Evolutionary conservation across 30 jellyfish, hydroid and myxozoan species (phyloP).

Genomic region (Aurelia sp.): DNA sequence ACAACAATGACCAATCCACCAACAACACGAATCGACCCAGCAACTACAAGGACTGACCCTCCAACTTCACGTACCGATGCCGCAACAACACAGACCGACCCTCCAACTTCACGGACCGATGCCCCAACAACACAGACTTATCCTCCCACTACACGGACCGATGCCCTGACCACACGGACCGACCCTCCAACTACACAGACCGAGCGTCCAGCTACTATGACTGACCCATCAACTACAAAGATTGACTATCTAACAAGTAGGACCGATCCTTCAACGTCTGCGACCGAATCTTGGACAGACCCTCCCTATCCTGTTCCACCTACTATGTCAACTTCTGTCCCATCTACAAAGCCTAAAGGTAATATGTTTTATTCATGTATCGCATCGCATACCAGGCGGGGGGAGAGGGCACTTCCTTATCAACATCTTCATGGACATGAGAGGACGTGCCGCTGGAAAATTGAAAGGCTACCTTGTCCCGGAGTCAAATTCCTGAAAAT

Average conservation of each 20-base stretch:
- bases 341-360: neutral
- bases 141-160: no score
- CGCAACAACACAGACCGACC: neutral
- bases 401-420: no score
- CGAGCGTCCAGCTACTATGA: neutral
- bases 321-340: neutral
- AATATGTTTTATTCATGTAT: no score
- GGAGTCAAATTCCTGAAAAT: no score
- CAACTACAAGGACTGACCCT: slow-evolving; percentile 2
- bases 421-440: no score
- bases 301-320: neutral
- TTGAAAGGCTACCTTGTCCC: no score
- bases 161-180: no score
- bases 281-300: neutral
- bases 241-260: neutral
- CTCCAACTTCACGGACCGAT: neutral
- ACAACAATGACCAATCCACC: neutral
- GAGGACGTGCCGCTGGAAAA: no score
- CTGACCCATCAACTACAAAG: neutral
- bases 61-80: neutral
- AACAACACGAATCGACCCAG: neutral
- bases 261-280: neutral
- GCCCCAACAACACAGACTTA: neutral
- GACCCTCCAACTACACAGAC: no score
- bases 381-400: no score